Evolutionary conservation across 2,113 vertebrate species (phyloP).

Genomic region (Austrofundulus limnaeus): DNA sequence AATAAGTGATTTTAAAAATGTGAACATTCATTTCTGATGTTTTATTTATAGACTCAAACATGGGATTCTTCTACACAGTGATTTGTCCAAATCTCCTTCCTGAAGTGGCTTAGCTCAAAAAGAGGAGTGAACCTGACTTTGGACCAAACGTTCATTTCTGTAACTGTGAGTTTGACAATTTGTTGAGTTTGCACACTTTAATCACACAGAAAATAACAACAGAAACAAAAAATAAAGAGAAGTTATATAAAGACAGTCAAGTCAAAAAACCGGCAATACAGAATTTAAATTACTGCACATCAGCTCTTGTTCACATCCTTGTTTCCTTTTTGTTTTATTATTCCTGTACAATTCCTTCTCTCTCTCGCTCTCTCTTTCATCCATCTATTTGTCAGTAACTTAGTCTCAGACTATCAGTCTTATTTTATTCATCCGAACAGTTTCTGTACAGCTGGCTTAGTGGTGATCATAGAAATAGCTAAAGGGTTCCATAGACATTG

Average conservation of each 20-base stretch:
- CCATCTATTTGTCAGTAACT: constrained; percentile 13
- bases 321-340: constrained; percentile 27
- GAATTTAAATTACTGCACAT: constrained; percentile 92
- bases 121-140: constrained; percentile 46
- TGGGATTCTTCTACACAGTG: constrained; percentile 1
- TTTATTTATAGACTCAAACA: constrained; percentile 47
- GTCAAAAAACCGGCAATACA: constrained; percentile 96
- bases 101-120: constrained; percentile 61
- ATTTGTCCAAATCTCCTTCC: constrained; percentile 47
- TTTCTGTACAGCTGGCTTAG: constrained; percentile 94
- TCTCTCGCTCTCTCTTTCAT: background rate
- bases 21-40: constrained; percentile 55
- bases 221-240: constrained; percentile 73
- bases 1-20: constrained; percentile 38
- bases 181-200: constrained; percentile 88
- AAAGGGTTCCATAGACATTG: constrained; percentile 92
- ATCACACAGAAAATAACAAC: constrained; percentile 87
- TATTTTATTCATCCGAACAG: constrained; percentile 7
- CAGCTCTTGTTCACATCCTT: constrained; percentile 40
- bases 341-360: constrained; percentile 68
- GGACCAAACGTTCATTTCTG: constrained; percentile 79
- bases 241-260: constrained; percentile 98
- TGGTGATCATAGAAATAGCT: constrained; percentile 93
- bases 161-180: constrained; percentile 85
- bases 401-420: constrained; percentile 6